phyloP scores from a whole-genome alignment of 1,140 invertebrate genomes.

The Bombus waltoni region DNA sequence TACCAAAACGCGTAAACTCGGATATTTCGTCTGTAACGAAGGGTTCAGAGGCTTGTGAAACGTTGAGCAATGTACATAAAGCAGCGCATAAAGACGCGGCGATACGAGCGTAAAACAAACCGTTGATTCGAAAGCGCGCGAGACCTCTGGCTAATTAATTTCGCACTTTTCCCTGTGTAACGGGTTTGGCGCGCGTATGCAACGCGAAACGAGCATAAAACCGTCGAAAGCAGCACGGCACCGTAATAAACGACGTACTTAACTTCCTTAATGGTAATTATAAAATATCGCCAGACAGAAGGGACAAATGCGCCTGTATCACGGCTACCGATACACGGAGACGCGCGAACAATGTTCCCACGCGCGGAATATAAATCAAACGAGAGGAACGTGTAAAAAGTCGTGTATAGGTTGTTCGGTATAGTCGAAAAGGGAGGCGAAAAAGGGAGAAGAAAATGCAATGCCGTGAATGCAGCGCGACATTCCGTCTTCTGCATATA shows the following conservation, averaged over 20 bases:
- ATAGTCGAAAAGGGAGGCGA: conserved; percentile 25
- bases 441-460: conserved; percentile 29
- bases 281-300: conserved; percentile 4
- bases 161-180: neutral
- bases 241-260: neutral
- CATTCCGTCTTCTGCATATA: conserved; percentile 73
- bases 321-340: conserved; percentile 52
- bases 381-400: conserved; percentile 60
- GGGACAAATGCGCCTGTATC: neutral
- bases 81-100: neutral
- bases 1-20: neutral
- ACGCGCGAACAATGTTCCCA: conserved; percentile 61
- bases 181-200: too few species aligned
- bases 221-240: neutral
- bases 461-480: conserved; percentile 44
- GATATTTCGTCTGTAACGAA: neutral
- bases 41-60: neutral
- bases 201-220: neutral
- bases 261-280: conserved; percentile 12
- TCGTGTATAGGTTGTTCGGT: neutral
- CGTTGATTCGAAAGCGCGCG: neutral
- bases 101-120: neutral
- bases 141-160: neutral
- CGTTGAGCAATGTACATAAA: too few species aligned
- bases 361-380: conserved; percentile 73